These are phyloP conservation scores for Sebastes minor DNA, from an alignment of 2,797 vertebrate genomes.

Conservation along the genomic window DNA sequence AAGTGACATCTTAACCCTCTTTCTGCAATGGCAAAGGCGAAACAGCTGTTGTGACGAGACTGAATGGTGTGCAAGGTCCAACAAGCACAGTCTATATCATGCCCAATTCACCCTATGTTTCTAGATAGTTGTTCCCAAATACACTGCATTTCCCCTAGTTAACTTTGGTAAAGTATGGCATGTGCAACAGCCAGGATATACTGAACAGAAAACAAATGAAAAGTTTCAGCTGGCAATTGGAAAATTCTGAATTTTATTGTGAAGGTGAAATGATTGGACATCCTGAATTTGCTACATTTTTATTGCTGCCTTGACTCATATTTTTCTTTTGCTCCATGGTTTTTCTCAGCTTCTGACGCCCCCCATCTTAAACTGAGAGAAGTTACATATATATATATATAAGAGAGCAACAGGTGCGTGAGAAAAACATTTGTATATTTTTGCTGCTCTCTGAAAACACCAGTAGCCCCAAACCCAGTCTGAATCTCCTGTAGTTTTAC, in stretches of 20 bases:
- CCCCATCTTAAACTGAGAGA: not conserved
- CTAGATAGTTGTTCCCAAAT: not conserved
- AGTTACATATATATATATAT: not conserved
- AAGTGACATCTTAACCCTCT: accelerated
- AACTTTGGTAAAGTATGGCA: not conserved
- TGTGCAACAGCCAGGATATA: not conserved
- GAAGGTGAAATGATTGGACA: not conserved
- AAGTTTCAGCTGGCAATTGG: too few relatives aligned
- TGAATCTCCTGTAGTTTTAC: not conserved
- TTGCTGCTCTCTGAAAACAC: not conserved
- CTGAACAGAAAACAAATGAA: too few relatives aligned
- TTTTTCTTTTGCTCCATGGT: not conserved
- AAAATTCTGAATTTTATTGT: conserved; percentile 12
- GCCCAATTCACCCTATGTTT: not conserved
- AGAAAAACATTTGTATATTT: not conserved
- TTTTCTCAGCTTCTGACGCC: conserved; percentile 36
- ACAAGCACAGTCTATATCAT: not conserved
- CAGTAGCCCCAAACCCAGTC: not conserved
- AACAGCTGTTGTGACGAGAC: not conserved
- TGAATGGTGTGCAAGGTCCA: not conserved
- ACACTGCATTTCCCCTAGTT: not conserved
- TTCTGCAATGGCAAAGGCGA: not conserved
- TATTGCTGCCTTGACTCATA: not conserved
- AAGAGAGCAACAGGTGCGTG: conserved; percentile 29
- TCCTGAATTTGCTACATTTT: not conserved